Conservation (phyloP, 2,113 vertebrate species). For the Cynocephalus volans region DNA sequence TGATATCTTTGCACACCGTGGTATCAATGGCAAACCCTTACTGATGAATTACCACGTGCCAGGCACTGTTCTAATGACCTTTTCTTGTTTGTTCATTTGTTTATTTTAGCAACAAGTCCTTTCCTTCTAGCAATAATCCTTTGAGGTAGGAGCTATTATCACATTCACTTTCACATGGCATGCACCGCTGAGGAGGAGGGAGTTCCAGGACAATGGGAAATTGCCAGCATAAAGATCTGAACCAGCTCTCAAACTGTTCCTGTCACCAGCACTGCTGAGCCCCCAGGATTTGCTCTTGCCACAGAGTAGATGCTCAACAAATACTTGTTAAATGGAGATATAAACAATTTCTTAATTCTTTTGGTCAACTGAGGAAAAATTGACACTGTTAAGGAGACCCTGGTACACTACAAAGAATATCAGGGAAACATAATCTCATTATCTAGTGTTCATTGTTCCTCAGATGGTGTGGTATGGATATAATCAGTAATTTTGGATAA, state of each 20-base stretch:
- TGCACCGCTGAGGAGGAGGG: background rate
- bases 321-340: background rate
- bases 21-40: fast-evolving
- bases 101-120: no score
- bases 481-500: no score
- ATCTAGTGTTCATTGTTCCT: background rate
- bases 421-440: background rate
- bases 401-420: no score
- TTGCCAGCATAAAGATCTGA: background rate
- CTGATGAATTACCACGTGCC: background rate
- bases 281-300: background rate
- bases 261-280: background rate
- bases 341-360: background rate
- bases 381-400: background rate
- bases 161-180: background rate
- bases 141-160: background rate
- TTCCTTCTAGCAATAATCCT: background rate
- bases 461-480: background rate
- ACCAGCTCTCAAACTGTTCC: no score
- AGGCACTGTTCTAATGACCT: background rate
- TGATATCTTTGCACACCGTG: no score
- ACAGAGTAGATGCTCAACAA: background rate
- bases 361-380: background rate
- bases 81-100: no score
- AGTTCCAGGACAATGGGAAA: background rate